Evolutionary conservation across 64 coral and sea anemone genomes (phyloP).

Genomic region (Stylophora pistillata): DNA sequence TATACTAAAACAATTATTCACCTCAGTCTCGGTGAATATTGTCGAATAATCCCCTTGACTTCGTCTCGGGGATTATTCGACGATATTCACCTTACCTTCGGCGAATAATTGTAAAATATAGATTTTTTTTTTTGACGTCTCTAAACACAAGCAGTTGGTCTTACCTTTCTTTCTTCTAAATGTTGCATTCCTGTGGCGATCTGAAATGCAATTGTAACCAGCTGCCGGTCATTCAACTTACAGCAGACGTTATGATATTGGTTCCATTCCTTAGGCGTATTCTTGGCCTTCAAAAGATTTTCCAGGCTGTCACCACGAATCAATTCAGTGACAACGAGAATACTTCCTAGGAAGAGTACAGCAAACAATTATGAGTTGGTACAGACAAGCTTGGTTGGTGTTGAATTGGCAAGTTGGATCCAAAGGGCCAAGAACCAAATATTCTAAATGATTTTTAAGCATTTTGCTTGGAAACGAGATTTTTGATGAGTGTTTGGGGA

Average conservation of each 20-base stretch:
- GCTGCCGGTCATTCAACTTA: constrained; percentile 4
- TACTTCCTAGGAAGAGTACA: background rate
- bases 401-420: too few relatives aligned
- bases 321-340: constrained; percentile 14
- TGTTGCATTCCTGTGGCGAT: constrained; percentile 16
- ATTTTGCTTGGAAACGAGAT: too few relatives aligned
- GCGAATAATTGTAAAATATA: too few relatives aligned
- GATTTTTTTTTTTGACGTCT: too few relatives aligned
- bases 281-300: background rate
- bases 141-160: background rate
- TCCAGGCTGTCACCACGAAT: background rate
- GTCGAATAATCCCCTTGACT: too few relatives aligned
- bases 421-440: too few relatives aligned
- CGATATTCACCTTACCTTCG: too few relatives aligned
- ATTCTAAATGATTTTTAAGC: too few relatives aligned
- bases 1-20: too few relatives aligned
- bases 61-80: too few relatives aligned
- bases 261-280: background rate
- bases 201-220: background rate
- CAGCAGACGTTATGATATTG: background rate
- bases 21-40: too few relatives aligned
- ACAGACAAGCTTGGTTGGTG: background rate
- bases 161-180: constrained; percentile 5
- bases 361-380: background rate
- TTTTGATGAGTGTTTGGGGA: too few relatives aligned